phyloP scores from a whole-genome alignment of 2,113 vertebrate species.

The Vidua chalybeata region DNA sequence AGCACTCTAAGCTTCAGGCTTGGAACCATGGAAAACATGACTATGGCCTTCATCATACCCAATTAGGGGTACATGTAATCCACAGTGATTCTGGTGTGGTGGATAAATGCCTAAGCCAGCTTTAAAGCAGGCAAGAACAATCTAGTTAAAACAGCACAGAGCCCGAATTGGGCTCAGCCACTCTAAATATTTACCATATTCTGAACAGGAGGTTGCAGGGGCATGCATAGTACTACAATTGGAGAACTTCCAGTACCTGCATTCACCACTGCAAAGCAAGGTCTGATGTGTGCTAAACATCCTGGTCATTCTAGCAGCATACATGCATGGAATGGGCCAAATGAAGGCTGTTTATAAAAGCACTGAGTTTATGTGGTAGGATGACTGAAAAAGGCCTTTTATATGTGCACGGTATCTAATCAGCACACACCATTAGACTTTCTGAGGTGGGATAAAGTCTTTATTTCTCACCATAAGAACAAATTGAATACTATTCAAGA shows the following conservation, averaged over 20 bases:
- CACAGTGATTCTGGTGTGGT: neutral
- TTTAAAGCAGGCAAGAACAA: slow-evolving; percentile 29
- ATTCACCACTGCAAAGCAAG: neutral
- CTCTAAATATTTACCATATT: slow-evolving; percentile 58
- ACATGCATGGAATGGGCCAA: neutral
- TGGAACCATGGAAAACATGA: slow-evolving; percentile 45
- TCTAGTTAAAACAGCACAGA: slow-evolving; percentile 42
- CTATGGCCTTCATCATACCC: slow-evolving; percentile 32
- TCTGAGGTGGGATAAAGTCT: neutral
- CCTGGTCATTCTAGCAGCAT: neutral
- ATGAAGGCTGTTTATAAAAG: neutral
- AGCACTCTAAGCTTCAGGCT: neutral
- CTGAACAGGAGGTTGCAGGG: slow-evolving; percentile 5
- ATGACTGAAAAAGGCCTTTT: neutral
- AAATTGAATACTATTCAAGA: neutral
- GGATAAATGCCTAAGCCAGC: slow-evolving; percentile 18
- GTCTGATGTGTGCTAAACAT: neutral
- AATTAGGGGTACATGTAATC: neutral
- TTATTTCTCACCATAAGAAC: neutral
- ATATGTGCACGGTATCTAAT: neutral
- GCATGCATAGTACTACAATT: neutral
- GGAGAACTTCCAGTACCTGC: slow-evolving; percentile 45
- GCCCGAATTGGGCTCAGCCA: neutral
- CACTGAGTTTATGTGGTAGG: neutral
- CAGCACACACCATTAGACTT: neutral